Conservation (phyloP, 2,888 invertebrate species). For the Lacanobia wlatinum region DNA sequence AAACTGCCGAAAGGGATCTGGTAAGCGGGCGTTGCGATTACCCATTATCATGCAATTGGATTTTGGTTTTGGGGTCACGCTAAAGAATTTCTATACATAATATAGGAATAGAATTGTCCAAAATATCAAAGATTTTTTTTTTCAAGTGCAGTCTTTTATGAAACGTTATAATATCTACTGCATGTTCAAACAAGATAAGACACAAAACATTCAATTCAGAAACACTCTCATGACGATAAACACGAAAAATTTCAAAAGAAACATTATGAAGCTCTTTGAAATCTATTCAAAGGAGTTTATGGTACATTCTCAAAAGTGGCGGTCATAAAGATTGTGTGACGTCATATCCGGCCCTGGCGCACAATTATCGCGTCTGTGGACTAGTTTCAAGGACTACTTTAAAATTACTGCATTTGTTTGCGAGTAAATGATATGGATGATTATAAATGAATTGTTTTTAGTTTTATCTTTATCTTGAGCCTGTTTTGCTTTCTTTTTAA, state of each 20-base stretch:
- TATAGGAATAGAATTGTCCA: not conserved
- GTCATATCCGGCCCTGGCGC: slow-evolving; percentile 58
- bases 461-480: not conserved
- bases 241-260: slow-evolving; percentile 38
- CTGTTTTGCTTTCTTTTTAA: not conserved
- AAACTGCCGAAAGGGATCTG: not conserved
- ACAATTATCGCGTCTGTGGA: slow-evolving; percentile 64
- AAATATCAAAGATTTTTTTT: not conserved
- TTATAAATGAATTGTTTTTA: too few species aligned
- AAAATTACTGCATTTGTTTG: slow-evolving; percentile 59
- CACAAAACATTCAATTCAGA: slow-evolving; percentile 15
- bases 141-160: not conserved
- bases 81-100: too few species aligned
- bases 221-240: slow-evolving; percentile 19
- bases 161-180: not conserved
- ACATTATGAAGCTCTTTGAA: slow-evolving; percentile 47
- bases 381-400: slow-evolving; percentile 63
- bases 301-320: slow-evolving; percentile 55
- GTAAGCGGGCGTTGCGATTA: not conserved
- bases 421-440: slow-evolving; percentile 48
- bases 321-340: slow-evolving; percentile 64
- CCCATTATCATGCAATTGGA: not conserved
- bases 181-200: not conserved
- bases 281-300: slow-evolving; percentile 63
- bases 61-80: not conserved